Base-by-base conservation (phyloP, 1,140 invertebrate species). In the Eupristina koningsbergeri region DNA sequence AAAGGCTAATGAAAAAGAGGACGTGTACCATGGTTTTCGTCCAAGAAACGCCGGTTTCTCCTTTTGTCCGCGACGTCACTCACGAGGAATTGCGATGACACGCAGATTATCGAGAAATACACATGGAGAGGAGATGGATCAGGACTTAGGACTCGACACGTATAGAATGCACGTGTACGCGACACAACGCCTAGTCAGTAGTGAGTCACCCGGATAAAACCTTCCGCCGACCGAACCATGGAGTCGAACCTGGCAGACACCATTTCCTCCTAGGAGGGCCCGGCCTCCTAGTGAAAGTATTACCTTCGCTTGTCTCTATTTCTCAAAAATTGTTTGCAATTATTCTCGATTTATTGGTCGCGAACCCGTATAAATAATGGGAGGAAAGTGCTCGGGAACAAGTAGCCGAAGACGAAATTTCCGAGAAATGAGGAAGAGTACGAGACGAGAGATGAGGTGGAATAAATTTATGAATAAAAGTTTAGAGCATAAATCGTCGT, bases 21-120 rank as follows among this genome's bases (percentile, higher is more conserved):
- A 31, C 74, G 19, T 39, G 19, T n/a, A n/a, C n/a, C n/a, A n/a
- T 39, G 34, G 74, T 39, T 76, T 58, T 76, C n/a, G 50, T 9
- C 47, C 15, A 36, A 61, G 31, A 36, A 76, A 26, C 74, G 17
- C 69, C 61, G 34, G 64, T 67, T 50, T 58, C 31, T 80, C n/a
- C 34, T 74, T 81, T 78, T 78, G n/a, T 71, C 50, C 71, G 36
- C 80, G 67, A 61, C 69, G 58, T 75, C 71, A 81, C 39, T 82
- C 73, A 76, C 26, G 39, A 71, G 31, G 79, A 53, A 22, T 3
- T 36, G 53, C 58, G 73, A 82, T 76, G 73, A 82, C 71, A 39
- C 41, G 73, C 80, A 76, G 58, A 82, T 82, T 82, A 64, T 50
- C 41, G 36, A 81, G 53, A 58, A 34, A 74, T 82, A 69, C 53